Evolutionary conservation across 2,888 invertebrate genomes (phyloP).

Genomic region (Diarsia dahlii): DNA sequence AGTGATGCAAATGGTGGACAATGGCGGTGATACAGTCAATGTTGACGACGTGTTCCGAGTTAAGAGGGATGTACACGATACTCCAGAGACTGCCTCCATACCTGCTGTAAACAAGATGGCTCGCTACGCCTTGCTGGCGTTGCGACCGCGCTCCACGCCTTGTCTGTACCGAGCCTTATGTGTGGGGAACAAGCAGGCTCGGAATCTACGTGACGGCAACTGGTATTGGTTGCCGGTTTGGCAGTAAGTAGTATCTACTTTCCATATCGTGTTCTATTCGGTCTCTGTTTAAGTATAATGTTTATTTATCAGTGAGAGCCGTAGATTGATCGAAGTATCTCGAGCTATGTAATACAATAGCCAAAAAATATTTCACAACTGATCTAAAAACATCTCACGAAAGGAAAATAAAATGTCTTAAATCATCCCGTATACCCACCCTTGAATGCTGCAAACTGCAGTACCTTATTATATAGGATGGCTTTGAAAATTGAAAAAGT

Average conservation of each 20-base stretch:
- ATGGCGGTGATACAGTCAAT: slow-evolving; percentile 79
- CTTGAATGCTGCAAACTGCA: background rate
- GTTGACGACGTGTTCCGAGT: slow-evolving; percentile 87
- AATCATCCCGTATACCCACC: too few relatives aligned
- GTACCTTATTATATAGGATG: background rate
- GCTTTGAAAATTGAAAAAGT: too few relatives aligned
- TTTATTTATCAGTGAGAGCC: background rate
- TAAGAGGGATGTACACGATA: slow-evolving; percentile 79
- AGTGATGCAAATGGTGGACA: slow-evolving; percentile 88
- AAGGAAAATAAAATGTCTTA: background rate
- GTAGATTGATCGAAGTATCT: background rate
- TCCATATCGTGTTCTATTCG: background rate
- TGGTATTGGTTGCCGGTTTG: slow-evolving; percentile 94
- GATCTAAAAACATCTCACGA: too few relatives aligned
- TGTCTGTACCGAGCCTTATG: slow-evolving; percentile 93
- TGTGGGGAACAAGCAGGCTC: slow-evolving; percentile 92
- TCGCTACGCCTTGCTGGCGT: slow-evolving; percentile 89
- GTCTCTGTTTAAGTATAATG: background rate
- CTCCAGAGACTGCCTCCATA: slow-evolving; percentile 74
- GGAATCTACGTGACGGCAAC: slow-evolving; percentile 88
- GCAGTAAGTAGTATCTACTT: slow-evolving; percentile 90
- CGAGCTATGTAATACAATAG: background rate
- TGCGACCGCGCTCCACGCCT: slow-evolving; percentile 88
- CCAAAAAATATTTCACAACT: background rate
- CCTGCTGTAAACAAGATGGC: slow-evolving; percentile 89